Conservation (phyloP, 2,797 vertebrate species). For the Onychomys leucogaster region DNA sequence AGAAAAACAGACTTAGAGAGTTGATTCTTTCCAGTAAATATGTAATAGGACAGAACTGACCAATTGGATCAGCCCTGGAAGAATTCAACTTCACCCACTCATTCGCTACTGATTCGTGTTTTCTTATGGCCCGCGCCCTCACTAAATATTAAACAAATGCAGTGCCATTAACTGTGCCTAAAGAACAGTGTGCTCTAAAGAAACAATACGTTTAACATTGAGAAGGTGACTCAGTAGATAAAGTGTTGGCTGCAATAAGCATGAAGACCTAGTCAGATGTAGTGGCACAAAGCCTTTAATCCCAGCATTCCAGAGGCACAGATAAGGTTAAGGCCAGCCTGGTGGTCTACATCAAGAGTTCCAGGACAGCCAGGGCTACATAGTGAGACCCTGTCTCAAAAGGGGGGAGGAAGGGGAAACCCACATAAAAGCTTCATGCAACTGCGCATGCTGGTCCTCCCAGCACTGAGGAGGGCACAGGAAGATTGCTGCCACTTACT, state of each 20-base stretch:
- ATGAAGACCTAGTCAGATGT: background rate
- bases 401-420: background rate
- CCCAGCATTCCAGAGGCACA: background rate
- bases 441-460: no score
- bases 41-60: background rate
- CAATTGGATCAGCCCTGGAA: background rate
- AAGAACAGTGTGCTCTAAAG: conserved; percentile 21
- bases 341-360: background rate
- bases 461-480: background rate
- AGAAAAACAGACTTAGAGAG: background rate
- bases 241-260: background rate
- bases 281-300: background rate
- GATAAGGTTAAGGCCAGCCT: background rate
- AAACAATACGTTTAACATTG: background rate
- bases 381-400: background rate
- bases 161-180: background rate
- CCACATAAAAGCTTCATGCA: background rate
- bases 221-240: background rate
- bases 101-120: background rate
- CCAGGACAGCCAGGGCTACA: background rate
- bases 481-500: no score
- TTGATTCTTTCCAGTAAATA: background rate
- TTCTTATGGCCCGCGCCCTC: background rate
- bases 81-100: background rate
- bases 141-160: background rate